Base-by-base conservation (phyloP, 2,113 vertebrate genomes). In the Mus musculus region DNA sequence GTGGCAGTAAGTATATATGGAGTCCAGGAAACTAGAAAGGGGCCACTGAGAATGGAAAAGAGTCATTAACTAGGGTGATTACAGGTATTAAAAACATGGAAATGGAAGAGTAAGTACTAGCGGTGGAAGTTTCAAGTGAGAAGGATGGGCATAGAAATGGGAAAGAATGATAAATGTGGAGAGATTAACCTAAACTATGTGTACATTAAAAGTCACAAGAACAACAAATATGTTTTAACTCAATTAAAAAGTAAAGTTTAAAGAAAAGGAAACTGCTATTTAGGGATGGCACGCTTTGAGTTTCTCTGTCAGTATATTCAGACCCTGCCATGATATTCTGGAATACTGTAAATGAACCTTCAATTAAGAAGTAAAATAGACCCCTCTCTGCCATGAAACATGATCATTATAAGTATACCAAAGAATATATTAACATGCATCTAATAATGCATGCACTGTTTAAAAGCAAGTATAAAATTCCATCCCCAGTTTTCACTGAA, bases 281-380 rank as follows among this genome's bases (percentile, higher is more conserved):
- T 93, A 61, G 36, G 26, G 0, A 67, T 52, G 24, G 72, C n/a
- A 89, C 52, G 16, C 20, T 72, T 49, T 89, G 28, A 14, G 24
- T 76, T 13, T 95, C 52, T 91, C 17, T 52, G 13, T 63, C 94
- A 39, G 17, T 91, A 67, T 90, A 93, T 93, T 93, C 17, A 90
- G 49, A 28, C 4, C 1, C 30, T 46, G 67, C 61, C 91, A 19
- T 71, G 30, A 11, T 69, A 88, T 16, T 19, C 7, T n/a, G 42
- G 52, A 87, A 80, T 80, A 9, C 28, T 36, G 5, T 63, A 7
- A 10, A n/a, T 75, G 39, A 59, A 61, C 14, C 49, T 26, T 12
- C 36, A 76, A 1, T 78, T 75, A 69, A 12, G 26, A 39, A 82
- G 65, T 7, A 61, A 95, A 81, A 93, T 81, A 71, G n/a, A 77